Evolutionary conservation across 1,140 invertebrate genomes (phyloP).

Genomic region (Halesus radiatus): DNA sequence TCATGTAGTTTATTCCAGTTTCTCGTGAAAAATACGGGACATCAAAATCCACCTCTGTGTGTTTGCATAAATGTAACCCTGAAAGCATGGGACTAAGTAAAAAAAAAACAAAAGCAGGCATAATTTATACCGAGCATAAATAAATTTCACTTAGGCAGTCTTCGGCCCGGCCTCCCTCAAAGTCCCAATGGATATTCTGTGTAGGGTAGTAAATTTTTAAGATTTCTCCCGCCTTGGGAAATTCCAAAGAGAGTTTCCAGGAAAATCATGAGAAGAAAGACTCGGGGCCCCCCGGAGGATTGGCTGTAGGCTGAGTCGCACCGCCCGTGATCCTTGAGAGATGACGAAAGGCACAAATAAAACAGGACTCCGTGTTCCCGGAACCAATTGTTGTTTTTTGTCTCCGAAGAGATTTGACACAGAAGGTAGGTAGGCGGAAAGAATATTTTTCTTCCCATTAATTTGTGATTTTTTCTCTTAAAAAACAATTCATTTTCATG

Average conservation of each 20-base stretch:
- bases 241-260: constrained; percentile 34
- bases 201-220: constrained; percentile 37
- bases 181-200: constrained; percentile 29
- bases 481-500: no score
- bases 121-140: constrained; percentile 22
- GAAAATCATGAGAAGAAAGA: constrained; percentile 34
- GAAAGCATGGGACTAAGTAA: no score
- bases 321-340: constrained; percentile 14
- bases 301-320: background rate
- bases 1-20: no score
- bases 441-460: no score
- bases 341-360: constrained; percentile 23
- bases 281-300: background rate
- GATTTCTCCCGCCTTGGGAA: constrained; percentile 38
- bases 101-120: background rate
- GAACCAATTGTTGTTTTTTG: no score
- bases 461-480: no score
- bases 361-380: background rate
- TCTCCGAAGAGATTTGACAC: no score
- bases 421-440: no score
- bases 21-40: background rate
- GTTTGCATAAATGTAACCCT: background rate
- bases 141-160: constrained; percentile 21
- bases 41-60: background rate
- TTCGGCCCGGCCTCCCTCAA: background rate